Conservation (phyloP, 2,113 vertebrate genomes). For the Chlamydotis undulata region DNA sequence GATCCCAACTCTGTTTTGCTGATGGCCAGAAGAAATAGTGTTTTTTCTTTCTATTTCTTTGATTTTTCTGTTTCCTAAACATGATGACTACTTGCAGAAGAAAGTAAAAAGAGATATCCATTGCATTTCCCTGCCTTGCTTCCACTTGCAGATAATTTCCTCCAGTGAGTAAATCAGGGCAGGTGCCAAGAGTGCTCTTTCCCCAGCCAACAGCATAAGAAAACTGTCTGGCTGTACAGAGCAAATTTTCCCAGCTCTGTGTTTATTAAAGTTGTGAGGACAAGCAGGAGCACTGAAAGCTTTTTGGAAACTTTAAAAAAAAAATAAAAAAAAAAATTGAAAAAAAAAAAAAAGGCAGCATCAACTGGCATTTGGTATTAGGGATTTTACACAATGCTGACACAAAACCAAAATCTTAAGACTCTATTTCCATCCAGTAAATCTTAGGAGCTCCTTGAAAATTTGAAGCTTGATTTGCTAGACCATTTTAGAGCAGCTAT, state of each 20-base stretch:
- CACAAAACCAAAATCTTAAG: not conserved
- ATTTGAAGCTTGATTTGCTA: not conserved
- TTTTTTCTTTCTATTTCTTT: not conserved
- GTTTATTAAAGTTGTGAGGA: conserved; percentile 12
- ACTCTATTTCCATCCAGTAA: not conserved
- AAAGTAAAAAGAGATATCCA: not conserved
- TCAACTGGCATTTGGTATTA: not conserved
- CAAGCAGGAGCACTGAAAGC: not conserved
- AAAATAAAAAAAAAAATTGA: not conserved
- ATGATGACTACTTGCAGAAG: not conserved
- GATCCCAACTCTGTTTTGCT: not conserved
- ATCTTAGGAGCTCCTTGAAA: not conserved
- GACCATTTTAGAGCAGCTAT: not conserved
- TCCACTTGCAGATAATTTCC: not conserved
- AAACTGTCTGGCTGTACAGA: not conserved
- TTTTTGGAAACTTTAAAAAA: not conserved
- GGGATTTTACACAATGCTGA: not conserved
- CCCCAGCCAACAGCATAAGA: not conserved
- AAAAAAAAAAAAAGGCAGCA: too few species aligned
- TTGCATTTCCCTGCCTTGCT: not conserved
- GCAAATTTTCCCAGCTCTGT: not conserved
- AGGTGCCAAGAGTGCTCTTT: not conserved
- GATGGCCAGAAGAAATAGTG: not conserved
- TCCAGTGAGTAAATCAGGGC: not conserved
- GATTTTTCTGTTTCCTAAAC: not conserved